Percentiles rank a stretch among this genome's conserved stretches.
Conservation (phyloP, 2,113 vertebrate genomes). For the Pollimyrus isidori region DNA sequence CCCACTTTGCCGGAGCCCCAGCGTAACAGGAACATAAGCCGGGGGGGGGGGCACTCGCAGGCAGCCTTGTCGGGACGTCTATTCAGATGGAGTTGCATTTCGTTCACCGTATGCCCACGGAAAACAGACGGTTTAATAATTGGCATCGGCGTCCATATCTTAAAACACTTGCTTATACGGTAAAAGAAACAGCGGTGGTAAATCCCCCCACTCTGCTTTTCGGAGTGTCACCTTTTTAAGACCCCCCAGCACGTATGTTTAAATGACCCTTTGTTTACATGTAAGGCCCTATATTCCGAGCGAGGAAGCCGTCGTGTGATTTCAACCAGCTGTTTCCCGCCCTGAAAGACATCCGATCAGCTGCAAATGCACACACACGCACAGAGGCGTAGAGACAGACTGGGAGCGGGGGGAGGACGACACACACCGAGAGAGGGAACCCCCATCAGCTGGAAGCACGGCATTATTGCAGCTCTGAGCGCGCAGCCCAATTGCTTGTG, state of each 20-base stretch:
- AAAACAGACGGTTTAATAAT: neutral
- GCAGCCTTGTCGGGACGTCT: neutral
- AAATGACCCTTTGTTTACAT: constrained; percentile 89
- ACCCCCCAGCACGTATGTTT: constrained; percentile 27
- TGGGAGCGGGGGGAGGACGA: constrained; percentile 55
- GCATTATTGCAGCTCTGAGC: constrained; percentile 63
- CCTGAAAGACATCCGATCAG: constrained; percentile 88
- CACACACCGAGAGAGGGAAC: constrained; percentile 62
- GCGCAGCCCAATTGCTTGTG: neutral
- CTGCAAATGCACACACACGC: constrained; percentile 68
- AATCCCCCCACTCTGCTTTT: neutral
- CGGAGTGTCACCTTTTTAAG: neutral
- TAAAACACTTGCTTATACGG: neutral
- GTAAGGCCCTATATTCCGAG: constrained; percentile 68
- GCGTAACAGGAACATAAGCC: neutral
- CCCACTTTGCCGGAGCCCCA: neutral
- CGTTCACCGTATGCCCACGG: neutral
- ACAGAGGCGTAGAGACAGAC: constrained; percentile 40
- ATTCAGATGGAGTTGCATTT: neutral
- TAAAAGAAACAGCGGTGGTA: neutral
- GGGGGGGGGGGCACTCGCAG: too few species aligned
- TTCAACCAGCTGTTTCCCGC: constrained; percentile 98
- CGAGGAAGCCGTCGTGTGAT: constrained; percentile 76
- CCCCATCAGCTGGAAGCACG: constrained; percentile 75
- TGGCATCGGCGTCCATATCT: neutral